These are phyloP conservation scores for Hyalella azteca DNA, from an alignment of 2,888 invertebrate genomes.

Conservation along the genomic window DNA sequence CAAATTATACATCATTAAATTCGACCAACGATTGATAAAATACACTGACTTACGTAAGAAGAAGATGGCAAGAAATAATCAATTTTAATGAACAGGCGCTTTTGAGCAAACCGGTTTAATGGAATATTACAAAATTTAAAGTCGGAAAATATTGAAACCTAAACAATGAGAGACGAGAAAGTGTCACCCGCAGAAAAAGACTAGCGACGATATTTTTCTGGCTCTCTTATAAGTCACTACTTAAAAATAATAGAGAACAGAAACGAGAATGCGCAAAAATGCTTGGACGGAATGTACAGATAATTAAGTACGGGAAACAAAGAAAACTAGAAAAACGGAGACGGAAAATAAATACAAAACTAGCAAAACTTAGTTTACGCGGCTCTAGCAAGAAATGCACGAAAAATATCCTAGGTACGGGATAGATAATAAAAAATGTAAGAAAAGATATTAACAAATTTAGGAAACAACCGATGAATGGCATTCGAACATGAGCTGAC, in stretches of 20 bases:
- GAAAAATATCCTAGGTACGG: no score
- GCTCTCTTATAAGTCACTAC: neutral
- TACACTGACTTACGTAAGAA: no score
- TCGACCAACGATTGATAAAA: no score
- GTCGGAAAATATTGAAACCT: neutral
- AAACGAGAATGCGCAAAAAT: conserved; percentile 37
- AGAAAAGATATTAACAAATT: no score
- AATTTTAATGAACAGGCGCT: neutral
- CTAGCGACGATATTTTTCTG: neutral
- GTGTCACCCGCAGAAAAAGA: neutral
- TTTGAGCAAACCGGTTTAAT: conserved; percentile 1
- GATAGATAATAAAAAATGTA: no score
- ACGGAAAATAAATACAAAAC: conserved; percentile 9
- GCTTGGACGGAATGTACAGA: conserved; percentile 37
- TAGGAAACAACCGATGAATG: no score
- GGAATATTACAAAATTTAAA: neutral
- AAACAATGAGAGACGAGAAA: neutral
- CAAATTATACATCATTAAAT: no score
- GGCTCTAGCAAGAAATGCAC: conserved; percentile 7
- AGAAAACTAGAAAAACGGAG: conserved; percentile 10
- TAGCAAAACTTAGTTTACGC: conserved; percentile 4
- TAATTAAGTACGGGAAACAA: conserved; percentile 29
- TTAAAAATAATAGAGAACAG: conserved; percentile 28
- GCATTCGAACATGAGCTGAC: no score
- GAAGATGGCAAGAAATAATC: neutral